These are phyloP conservation scores for Actinernus sp. DNA, from an alignment of 92 coral and sea anemone genomes.

Conservation along the genomic window DNA sequence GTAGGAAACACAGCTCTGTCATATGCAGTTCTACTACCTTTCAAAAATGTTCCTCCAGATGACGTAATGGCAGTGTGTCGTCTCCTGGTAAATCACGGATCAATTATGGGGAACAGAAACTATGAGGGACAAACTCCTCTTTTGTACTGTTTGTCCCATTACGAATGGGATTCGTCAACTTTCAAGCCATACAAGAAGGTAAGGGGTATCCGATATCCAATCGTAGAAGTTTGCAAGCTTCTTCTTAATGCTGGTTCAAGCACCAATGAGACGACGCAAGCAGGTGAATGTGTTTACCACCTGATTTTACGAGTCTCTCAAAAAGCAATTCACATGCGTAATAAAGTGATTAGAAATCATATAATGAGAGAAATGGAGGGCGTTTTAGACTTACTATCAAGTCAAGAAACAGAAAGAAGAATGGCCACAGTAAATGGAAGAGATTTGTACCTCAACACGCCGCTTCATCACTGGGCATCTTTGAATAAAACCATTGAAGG, in stretches of 20 bases:
- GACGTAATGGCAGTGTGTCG: not conserved
- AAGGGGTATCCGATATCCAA: not conserved
- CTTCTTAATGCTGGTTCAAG: not conserved
- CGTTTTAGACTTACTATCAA: not conserved
- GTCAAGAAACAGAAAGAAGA: not conserved
- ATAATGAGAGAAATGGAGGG: not conserved
- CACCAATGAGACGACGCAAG: not conserved
- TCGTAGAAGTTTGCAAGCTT: constrained; percentile 3
- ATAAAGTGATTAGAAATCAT: not conserved
- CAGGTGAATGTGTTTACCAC: constrained; percentile 18
- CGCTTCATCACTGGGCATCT: not conserved
- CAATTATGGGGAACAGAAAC: not conserved
- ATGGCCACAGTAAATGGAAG: not conserved
- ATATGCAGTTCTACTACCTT: not conserved
- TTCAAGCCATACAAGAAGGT: not conserved
- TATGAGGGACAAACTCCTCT: not conserved
- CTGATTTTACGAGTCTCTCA: not conserved
- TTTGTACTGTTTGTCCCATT: not conserved
- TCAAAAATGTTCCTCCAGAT: not conserved
- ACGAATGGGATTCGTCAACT: not conserved
- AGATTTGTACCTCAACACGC: not conserved
- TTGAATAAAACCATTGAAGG: not conserved
- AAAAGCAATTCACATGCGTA: not conserved
- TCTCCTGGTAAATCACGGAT: not conserved
- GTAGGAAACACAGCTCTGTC: constrained; percentile 7